Evolutionary conservation across 2,113 vertebrate genomes (phyloP), one percentile per base, ranked within the genome.

Genomic region (Notarius quadriscutis): DNA sequence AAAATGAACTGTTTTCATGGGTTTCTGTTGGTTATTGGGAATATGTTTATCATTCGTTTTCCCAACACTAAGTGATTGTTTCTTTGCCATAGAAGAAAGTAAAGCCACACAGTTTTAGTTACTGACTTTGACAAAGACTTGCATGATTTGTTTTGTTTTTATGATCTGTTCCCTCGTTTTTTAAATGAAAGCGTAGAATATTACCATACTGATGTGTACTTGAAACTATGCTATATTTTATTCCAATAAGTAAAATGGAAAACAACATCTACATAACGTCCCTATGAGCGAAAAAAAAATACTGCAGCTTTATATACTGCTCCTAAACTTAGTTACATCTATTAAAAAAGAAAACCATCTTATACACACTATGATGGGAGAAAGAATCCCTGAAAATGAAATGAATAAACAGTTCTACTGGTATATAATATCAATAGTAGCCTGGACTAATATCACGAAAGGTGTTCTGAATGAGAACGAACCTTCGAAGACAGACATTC

Each of bases 401-500:
- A 27, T 30, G 0, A 85, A 71, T 55, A 22, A 71, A 57, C n/a
- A 53, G 25, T 5, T 79, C 14, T 53, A 48, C 30, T 65, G 34
- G 5, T 51, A 50, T 75, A 60, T 3, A 58, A 27, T 27, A 77
- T 65, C 72, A 62, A 11, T 74, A 48, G 48, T 57, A 50, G 51
- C 0, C 57, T 51, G 41, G n/a, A 57, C 65, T 83, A 75, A 80
- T 75, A 86, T 63, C 41, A n/a, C 51, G 20, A 53, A 69, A 48
- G 69, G 80, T 77, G 41, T 81, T 22, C 27, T 79, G 62, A 51
- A 78, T 69, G 53, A 90, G 69, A 34, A 65, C 57, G 63, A 30
- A 25, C 90, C 83, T 67, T 20, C 7, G 82, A 14, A 58, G 10
- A 71, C 15, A 71, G 60, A 88, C 72, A 84, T 8, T 67, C 85